Conservation (phyloP, 2,888 invertebrate genomes). For the Autographa gamma region DNA sequence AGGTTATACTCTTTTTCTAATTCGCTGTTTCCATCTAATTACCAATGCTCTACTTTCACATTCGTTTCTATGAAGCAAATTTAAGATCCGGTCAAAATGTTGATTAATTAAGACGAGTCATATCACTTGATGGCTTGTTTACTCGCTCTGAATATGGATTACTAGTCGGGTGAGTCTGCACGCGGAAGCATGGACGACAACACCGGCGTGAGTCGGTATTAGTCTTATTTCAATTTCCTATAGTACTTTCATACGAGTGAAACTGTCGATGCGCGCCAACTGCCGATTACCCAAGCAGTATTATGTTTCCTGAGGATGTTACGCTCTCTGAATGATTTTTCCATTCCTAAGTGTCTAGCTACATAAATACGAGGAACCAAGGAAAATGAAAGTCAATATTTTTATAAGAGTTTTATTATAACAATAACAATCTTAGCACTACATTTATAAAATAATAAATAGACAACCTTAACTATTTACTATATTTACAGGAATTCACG, state of each 20-base stretch:
- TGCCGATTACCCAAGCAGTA: constrained; percentile 72
- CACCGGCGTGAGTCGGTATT: constrained; percentile 26
- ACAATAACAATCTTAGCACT: constrained; percentile 76
- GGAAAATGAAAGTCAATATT: constrained; percentile 47
- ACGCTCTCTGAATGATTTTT: constrained; percentile 59
- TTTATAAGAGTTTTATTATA: constrained; percentile 66
- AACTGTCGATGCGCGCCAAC: constrained; percentile 71
- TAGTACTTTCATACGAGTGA: constrained; percentile 79
- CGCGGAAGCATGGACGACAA: constrained; percentile 44
- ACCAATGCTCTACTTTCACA: constrained; percentile 49
- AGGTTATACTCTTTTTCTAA: constrained; percentile 22
- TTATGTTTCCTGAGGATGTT: constrained; percentile 69
- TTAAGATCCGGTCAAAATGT: constrained; percentile 41
- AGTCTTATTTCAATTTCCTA: constrained; percentile 65
- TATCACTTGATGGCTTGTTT: constrained; percentile 49
- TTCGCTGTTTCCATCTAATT: constrained; percentile 28
- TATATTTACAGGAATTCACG: constrained; percentile 86
- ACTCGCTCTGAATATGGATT: constrained; percentile 35
- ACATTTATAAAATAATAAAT: constrained; percentile 80
- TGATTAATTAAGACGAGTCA: constrained; percentile 38
- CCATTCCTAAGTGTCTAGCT: constrained; percentile 39
- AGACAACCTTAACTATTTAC: constrained; percentile 73
- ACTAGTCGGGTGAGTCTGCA: constrained; percentile 24
- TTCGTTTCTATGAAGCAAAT: constrained; percentile 27
- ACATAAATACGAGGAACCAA: constrained; percentile 10